phyloP scores from a whole-genome alignment of 2,797 vertebrate genomes.

The Chrysocyon brachyurus region DNA sequence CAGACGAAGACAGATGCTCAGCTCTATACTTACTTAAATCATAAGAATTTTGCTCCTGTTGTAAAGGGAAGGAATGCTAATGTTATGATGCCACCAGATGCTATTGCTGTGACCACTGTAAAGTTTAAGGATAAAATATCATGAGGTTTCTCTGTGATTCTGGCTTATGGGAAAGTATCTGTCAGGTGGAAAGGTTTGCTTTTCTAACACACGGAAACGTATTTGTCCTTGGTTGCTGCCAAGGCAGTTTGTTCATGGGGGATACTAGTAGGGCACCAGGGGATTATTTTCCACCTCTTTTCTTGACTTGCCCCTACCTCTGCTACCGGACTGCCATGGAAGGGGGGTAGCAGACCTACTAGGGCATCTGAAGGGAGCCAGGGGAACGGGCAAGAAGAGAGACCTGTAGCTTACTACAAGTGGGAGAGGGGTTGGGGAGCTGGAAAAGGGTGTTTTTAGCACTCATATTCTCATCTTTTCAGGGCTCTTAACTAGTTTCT shows the following conservation, averaged over 20 bases:
- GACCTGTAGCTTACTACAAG: neutral
- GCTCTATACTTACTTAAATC: neutral
- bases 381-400: neutral
- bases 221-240: neutral
- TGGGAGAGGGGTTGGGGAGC: neutral
- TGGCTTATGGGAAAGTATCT: neutral
- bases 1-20: constrained; percentile 54
- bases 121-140: constrained; percentile 15
- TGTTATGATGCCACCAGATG: constrained; percentile 19
- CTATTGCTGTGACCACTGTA: neutral
- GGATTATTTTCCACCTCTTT: neutral
- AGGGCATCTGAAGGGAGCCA: neutral
- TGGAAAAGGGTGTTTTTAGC: neutral
- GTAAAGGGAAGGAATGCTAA: constrained; percentile 26
- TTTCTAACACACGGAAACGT: neutral
- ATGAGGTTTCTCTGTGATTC: constrained; percentile 13
- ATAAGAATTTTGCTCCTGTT: neutral
- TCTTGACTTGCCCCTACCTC: neutral
- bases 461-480: neutral
- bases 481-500: neutral
- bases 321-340: neutral
- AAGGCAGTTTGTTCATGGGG: neutral
- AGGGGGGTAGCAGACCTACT: neutral
- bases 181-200: neutral
- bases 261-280: neutral